Percentiles rank a stretch among this genome's conserved stretches.
These are phyloP conservation scores for Tribolium castaneum DNA, from an alignment of 1,140 invertebrate species.

Conservation along the genomic window DNA sequence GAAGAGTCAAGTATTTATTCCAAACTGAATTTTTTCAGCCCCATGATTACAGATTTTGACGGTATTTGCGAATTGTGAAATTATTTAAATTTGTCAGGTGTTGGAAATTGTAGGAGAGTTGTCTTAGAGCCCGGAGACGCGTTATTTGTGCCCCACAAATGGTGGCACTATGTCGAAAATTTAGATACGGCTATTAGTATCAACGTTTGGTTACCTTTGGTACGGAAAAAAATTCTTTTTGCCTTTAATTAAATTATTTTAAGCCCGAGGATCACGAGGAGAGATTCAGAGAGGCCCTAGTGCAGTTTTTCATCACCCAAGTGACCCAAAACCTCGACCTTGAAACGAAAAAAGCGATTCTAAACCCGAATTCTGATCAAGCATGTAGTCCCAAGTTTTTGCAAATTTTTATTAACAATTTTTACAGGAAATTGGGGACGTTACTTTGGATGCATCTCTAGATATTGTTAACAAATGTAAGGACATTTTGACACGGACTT, in stretches of 20 bases:
- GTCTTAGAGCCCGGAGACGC: slow-evolving; percentile 86
- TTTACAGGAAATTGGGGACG: slow-evolving; percentile 38
- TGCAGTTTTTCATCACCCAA: slow-evolving; percentile 55
- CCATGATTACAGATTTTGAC: slow-evolving; percentile 59
- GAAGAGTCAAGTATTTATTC: slow-evolving; percentile 98
- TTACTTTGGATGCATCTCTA: neutral
- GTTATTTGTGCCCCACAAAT: slow-evolving; percentile 87
- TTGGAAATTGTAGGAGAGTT: slow-evolving; percentile 70
- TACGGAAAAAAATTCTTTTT: slow-evolving; percentile 59
- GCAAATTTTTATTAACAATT: neutral
- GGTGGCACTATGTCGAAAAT: slow-evolving; percentile 98
- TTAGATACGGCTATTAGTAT: slow-evolving; percentile 80
- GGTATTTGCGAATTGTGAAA: slow-evolving; percentile 9
- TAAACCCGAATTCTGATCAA: slow-evolving; percentile 54
- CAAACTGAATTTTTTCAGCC: slow-evolving; percentile 81
- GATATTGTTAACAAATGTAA: slow-evolving; percentile 8
- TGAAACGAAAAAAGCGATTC: slow-evolving; percentile 43
- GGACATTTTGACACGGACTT: neutral
- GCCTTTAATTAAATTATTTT: slow-evolving; percentile 9
- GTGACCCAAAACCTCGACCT: slow-evolving; percentile 47
- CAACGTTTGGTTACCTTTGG: slow-evolving; percentile 88
- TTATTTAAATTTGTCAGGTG: slow-evolving; percentile 56
- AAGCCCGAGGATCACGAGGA: slow-evolving; percentile 57
- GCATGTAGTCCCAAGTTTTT: neutral
- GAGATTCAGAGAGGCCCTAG: slow-evolving; percentile 57